Evolutionary conservation across 1,140 invertebrate species (phyloP).

Genomic region (Archivesica marissinica): DNA sequence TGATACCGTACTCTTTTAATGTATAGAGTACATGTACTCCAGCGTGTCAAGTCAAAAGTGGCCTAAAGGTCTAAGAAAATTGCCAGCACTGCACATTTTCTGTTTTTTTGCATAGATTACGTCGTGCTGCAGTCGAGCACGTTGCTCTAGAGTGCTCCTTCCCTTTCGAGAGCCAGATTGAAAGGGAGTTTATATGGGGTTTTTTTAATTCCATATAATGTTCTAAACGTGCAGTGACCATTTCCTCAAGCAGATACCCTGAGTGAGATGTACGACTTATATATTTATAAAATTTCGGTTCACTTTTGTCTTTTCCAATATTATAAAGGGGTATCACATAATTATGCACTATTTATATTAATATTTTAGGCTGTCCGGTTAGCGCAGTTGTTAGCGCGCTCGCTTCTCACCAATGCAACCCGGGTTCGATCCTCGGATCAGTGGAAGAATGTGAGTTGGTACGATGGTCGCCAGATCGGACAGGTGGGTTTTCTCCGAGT

Average conservation of each 20-base stretch:
- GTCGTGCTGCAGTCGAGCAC: slow-evolving; percentile 8
- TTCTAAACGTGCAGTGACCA: not conserved
- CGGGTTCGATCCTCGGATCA: no score
- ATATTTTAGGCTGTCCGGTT: no score
- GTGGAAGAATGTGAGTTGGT: no score
- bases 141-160: not conserved
- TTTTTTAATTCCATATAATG: not conserved
- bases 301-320: not conserved
- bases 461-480: no score
- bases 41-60: slow-evolving; percentile 9
- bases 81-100: not conserved
- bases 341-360: no score
- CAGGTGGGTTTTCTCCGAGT: no score
- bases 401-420: no score
- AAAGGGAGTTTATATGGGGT: not conserved
- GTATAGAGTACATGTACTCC: slow-evolving; percentile 3
- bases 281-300: not conserved
- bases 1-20: slow-evolving; percentile 12
- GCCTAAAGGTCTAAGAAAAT: slow-evolving; percentile 3
- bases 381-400: no score
- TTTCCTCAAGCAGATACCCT: not conserved
- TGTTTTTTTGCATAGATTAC: not conserved
- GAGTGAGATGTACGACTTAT: not conserved
- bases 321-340: slow-evolving; percentile 10
- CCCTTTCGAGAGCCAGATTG: slow-evolving; percentile 9